Evolutionary conservation across 1,140 invertebrate genomes (phyloP), one percentile per base, ranked within the genome.

Genomic region (Bombus terrestris): DNA sequence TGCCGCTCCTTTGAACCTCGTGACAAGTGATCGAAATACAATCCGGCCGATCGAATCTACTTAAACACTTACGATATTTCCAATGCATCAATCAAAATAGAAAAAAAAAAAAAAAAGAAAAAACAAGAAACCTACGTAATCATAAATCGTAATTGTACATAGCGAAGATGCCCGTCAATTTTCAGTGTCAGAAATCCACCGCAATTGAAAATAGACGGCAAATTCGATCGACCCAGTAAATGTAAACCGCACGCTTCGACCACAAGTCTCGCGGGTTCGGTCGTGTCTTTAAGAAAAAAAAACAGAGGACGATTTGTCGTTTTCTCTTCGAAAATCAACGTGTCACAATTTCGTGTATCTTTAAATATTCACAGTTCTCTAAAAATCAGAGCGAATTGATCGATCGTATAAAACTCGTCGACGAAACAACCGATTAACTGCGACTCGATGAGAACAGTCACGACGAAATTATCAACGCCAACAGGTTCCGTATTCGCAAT

Each of bases 401-500:
- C 9, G 28, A 72, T 41, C 32, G 22, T 35, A 35, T 12, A 62
- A 69, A 71, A 83, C 15, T 28, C 35, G 57, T 35, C 12, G 62
- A 62, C 37, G 10, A 75, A 64, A 81, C 71, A 73, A 28, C n/a
- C 3, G 71, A 9, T 43, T 53, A 10, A 71, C 4, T 6, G 32
- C 18, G 43, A 64, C 78, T 87, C 74, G 35, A 47, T 59, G 41
- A 43, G 28, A 47, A 53, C 43, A 59, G 28, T 13, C 75, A 15
- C 66, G 37, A 62, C 66, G 82, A 74, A 85, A 88, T 86, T 73
- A 85, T 86, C 37, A 59, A 25, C 59, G 74, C n/a, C 87, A 85
- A 79, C 82, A 68, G 69, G 82, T 74, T 37, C 35, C 35, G 15
- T 74, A 47, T 72, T 35, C 39, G 73, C 35, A 64, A 41, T 64